Evolutionary conservation across 2,113 vertebrate genomes (phyloP).

Genomic region (Notiomystis cincta): DNA sequence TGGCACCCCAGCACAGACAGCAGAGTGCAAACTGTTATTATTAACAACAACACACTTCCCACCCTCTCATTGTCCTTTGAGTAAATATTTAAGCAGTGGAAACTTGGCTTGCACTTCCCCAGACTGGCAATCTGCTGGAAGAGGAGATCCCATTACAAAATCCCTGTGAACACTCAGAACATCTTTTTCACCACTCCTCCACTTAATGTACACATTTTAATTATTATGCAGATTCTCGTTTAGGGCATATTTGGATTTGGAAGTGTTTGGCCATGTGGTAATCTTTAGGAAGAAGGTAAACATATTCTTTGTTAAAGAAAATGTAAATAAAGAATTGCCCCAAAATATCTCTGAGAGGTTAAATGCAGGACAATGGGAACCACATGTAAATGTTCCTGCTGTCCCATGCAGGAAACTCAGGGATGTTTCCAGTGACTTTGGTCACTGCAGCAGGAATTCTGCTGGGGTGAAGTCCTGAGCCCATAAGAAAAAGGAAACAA

Average conservation of each 20-base stretch:
- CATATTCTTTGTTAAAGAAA: constrained; percentile 68
- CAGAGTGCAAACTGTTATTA: background rate
- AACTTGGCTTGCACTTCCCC: background rate
- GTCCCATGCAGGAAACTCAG: background rate
- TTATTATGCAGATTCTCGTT: constrained; percentile 55
- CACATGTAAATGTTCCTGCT: constrained; percentile 57
- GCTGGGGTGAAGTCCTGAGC: background rate
- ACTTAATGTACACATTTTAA: constrained; percentile 23
- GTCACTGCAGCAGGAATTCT: background rate
- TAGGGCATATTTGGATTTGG: constrained; percentile 73
- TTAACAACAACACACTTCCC: background rate
- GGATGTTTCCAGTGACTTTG: background rate
- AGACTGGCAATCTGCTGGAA: background rate
- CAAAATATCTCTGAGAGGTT: constrained; percentile 21
- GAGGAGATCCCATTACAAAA: background rate
- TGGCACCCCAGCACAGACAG: background rate
- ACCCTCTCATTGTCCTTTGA: background rate
- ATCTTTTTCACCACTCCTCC: background rate
- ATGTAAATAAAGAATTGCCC: constrained; percentile 75
- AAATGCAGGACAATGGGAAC: constrained; percentile 74
- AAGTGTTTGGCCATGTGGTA: constrained; percentile 79
- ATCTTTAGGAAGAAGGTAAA: constrained; percentile 75
- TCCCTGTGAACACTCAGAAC: constrained; percentile 5
- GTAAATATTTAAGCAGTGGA: constrained; percentile 13
- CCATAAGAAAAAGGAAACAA: background rate